Base-by-base conservation (phyloP, 2,888 invertebrate species). In the Capitulum mitella region DNA sequence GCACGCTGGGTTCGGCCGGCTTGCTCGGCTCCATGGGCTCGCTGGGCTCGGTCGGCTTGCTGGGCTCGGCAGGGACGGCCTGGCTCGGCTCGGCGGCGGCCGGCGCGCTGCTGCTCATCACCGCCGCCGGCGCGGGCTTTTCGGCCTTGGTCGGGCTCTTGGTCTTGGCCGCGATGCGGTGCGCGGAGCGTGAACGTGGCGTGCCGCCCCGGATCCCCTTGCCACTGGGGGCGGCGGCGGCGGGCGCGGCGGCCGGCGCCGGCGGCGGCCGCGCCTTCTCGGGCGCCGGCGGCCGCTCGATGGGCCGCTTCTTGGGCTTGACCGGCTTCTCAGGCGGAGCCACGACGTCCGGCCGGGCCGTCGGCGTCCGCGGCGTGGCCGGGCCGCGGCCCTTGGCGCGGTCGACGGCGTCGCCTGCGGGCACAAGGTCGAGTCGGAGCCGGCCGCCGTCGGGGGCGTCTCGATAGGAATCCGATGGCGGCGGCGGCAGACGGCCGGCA, bases 141-240 rank as follows among this genome's bases (percentile, higher is more conserved):
- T 81, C 81, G 78, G 78, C 79, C 80, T 80, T 81, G 80, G 80
- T 80, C 79, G 80, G 58, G 80, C 80, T 81, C 81, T 81, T 81
- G 78, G 81, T 48, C 79, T 81, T 81, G 78, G 77, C 79, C 78
- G 78, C 79, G 78, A 79, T 79, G 77, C 79, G 79, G 77, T 80
- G 80, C 78, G 80, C 79, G 79, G 80, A 79, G 78, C 79, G 79
- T 61, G 80, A 80, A 77, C 80, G 81, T 78, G 81, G 81, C 78
- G 80, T 79, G 79, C 79, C 80, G 48, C 75, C 61, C 70, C 80
- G 81, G 64, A 80, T 80, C 75, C 81, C 81, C 79, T 81, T 81
- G 77, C 81, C 80, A 74, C 81, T 19, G 3, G 64, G 29, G 29
- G 61, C 14, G 61, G 0, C 61, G 61, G 61, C 32, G 64, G 32